Evolutionary conservation across 2,797 vertebrate genomes (phyloP).

Genomic region (Gobio occitaniae): DNA sequence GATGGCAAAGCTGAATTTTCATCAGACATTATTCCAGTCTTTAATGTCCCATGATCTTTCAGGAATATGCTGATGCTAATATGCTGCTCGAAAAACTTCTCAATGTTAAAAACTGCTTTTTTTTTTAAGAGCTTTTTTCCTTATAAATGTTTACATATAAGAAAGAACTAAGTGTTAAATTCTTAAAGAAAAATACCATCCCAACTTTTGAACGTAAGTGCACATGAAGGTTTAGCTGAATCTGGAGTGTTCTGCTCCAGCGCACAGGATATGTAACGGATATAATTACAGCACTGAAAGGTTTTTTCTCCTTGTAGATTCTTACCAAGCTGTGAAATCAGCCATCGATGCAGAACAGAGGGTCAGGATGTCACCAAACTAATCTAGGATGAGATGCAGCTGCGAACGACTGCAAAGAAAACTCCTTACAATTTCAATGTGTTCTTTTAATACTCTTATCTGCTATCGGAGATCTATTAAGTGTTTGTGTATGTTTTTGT

Average conservation of each 20-base stretch:
- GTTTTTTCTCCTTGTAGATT: slow-evolving; percentile 64
- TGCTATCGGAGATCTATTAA: not conserved
- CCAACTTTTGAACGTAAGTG: not conserved
- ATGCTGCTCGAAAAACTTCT: not conserved
- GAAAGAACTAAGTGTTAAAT: not conserved
- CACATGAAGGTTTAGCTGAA: not conserved
- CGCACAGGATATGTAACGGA: not conserved
- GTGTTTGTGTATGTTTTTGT: slow-evolving; percentile 20
- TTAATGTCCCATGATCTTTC: not conserved
- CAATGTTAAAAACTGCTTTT: not conserved
- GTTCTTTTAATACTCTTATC: slow-evolving; percentile 15
- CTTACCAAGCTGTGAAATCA: slow-evolving; percentile 65
- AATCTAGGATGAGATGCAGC: slow-evolving; percentile 5
- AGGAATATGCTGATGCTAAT: not conserved
- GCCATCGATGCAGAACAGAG: slow-evolving; percentile 69
- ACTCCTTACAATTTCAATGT: not conserved
- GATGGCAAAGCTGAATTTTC: not conserved
- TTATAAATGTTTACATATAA: not conserved
- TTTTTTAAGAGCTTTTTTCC: too few relatives aligned
- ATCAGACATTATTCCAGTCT: not conserved
- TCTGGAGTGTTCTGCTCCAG: not conserved
- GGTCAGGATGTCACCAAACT: slow-evolving; percentile 53
- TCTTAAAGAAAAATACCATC: not conserved
- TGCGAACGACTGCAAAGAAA: not conserved
- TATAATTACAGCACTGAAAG: slow-evolving; percentile 17